These are phyloP conservation scores for Apotomis turbidana DNA, from an alignment of 2,888 invertebrate species.

Conservation along the genomic window DNA sequence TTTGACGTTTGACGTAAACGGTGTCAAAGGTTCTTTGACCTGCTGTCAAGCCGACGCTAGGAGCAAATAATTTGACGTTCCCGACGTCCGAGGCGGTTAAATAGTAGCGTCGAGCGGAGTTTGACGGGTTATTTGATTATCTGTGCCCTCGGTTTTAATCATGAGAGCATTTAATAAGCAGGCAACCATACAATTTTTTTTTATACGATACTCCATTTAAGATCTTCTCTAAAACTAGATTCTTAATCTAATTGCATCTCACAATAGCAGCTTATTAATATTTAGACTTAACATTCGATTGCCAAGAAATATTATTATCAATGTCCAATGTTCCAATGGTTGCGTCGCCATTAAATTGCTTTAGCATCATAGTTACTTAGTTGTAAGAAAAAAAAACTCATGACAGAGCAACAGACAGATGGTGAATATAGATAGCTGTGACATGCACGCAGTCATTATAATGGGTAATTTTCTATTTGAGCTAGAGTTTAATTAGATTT, in stretches of 20 bases:
- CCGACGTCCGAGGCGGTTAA: constrained; percentile 33
- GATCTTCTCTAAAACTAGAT: too few species aligned
- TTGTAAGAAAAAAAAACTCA: constrained; percentile 25
- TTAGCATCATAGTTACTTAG: constrained; percentile 7
- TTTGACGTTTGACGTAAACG: constrained; percentile 43
- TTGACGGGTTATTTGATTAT: constrained; percentile 39
- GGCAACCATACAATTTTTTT: background rate
- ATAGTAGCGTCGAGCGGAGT: constrained; percentile 34
- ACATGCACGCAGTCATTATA: constrained; percentile 35
- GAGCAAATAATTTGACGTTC: constrained; percentile 49
- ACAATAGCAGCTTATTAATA: background rate
- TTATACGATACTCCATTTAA: too few species aligned
- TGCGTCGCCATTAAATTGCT: constrained; percentile 21
- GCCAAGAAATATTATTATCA: background rate
- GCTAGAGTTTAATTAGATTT: constrained; percentile 29
- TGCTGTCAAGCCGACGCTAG: constrained; percentile 39
- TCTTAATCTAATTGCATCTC: too few species aligned
- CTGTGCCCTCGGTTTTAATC: constrained; percentile 26
- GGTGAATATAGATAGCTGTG: constrained; percentile 38
- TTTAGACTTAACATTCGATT: background rate
- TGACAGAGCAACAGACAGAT: constrained; percentile 39
- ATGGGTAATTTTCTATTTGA: constrained; percentile 37
- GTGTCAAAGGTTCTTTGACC: constrained; percentile 40
- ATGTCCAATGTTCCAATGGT: constrained; percentile 7
- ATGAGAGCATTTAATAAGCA: background rate